phyloP scores from a whole-genome alignment of 2,888 invertebrate species.

The Rotaria socialis region DNA sequence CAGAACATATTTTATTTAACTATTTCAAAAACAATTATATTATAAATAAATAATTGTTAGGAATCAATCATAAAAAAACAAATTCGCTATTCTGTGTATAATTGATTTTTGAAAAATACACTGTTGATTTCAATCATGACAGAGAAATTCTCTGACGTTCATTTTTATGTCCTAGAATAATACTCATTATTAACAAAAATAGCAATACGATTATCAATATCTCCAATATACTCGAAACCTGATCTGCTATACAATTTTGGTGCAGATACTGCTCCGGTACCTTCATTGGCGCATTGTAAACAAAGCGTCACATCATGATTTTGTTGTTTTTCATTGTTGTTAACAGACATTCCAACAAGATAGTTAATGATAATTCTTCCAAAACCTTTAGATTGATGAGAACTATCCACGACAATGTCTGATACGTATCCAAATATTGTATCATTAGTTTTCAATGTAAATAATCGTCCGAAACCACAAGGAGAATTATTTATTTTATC shows the following conservation, averaged over 20 bases:
- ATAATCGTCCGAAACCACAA: not conserved
- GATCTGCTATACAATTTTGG: not conserved
- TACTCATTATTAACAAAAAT: not conserved
- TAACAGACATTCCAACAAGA: not conserved
- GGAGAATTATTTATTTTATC: not conserved
- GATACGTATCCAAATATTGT: not conserved
- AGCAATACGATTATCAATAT: not conserved
- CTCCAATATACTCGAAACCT: not conserved
- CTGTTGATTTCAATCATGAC: too few species aligned
- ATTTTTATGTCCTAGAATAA: not conserved
- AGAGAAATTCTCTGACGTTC: too few species aligned
- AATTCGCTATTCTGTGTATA: too few species aligned
- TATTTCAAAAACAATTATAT: too few species aligned
- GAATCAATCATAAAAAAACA: too few species aligned
- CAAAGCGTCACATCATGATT: not conserved
- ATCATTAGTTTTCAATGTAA: not conserved
- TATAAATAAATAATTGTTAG: too few species aligned
- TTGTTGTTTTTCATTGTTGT: not conserved
- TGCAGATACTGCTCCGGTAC: not conserved
- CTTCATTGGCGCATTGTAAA: not conserved
- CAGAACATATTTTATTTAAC: too few species aligned
- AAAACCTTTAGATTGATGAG: not conserved
- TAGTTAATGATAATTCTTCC: not conserved
- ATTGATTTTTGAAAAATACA: too few species aligned
- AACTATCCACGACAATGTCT: not conserved